Base-by-base conservation (phyloP, 2,797 vertebrate species). In the Apogon talboti region DNA sequence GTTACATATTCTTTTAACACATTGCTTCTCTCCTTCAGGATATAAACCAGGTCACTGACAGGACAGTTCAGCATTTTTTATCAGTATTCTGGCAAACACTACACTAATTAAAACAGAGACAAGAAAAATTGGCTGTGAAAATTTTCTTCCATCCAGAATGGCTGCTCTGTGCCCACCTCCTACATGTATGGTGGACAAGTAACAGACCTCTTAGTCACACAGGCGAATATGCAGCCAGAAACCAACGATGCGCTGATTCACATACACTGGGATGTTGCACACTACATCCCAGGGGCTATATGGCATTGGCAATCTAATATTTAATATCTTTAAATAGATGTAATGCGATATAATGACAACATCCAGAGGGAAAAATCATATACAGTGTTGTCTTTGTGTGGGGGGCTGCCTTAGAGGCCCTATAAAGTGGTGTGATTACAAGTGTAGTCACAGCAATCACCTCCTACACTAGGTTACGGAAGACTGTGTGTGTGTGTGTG, bases 401-500 rank as follows among this genome's bases (percentile, higher is more conserved):
- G 49, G 50, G 42, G 44, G 11, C 28, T 41, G 63, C 66, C 61
- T 70, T 51, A 37, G 28, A 72, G 57, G 54, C 45, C n/a, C 53
- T 56, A 35, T 63, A 64, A 74, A 79, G 48, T 67, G 67, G 35
- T 81, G 45, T 83, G 79, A 87, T 83, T 81, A 74, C 79, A 79
- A 48, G 66, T 82, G 73, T 44, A 69, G 71, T 78, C 71, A 73
- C 69, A 67, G 69, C 62, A 71, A 70, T 81, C 64, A 61, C 71
- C 57, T 72, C 74, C 74, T 44, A 71, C 76, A 68, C 56, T 51
- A 52, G 57, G 55, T 73, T 49, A 56, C 58, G 58, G 28, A 11
- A 19, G 33, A 6, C 7, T 47, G 51, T 41, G 19, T 28, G 41
- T 46, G 30, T 58, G 58, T 53, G 54, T 42, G 61, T 30, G 46